phyloP scores from a whole-genome alignment of 2,113 vertebrate genomes.

The Ophthalmolycus amberensis region DNA sequence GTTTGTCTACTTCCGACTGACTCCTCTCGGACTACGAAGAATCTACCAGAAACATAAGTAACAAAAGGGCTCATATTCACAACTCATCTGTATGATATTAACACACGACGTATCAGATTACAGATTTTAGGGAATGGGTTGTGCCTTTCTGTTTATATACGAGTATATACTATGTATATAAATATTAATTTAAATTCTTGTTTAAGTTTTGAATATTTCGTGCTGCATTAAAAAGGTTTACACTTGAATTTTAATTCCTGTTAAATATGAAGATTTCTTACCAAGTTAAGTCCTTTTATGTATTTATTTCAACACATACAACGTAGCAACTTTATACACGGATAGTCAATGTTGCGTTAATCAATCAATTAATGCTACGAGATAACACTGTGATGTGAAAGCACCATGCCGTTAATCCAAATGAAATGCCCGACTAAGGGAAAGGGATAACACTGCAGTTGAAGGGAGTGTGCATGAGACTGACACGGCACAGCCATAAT shows the following conservation, averaged over 20 bases:
- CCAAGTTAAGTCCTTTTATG: too few species aligned
- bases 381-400: background rate
- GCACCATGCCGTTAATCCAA: background rate
- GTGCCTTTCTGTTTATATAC: slow-evolving; percentile 23
- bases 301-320: too few species aligned
- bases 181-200: too few species aligned
- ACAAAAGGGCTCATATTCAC: slow-evolving; percentile 21
- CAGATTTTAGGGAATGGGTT: slow-evolving; percentile 61
- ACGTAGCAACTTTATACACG: too few species aligned
- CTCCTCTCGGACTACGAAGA: background rate
- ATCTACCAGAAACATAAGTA: background rate
- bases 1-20: too few species aligned
- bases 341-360: background rate
- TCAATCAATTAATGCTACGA: background rate
- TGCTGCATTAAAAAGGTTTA: too few species aligned
- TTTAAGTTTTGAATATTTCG: too few species aligned
- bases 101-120: slow-evolving; percentile 67
- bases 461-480: background rate
- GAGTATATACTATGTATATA: too few species aligned
- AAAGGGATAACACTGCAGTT: background rate
- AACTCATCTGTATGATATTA: slow-evolving; percentile 53
- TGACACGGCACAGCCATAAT: background rate
- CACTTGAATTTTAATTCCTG: too few species aligned
- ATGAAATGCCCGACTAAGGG: background rate
- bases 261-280: too few species aligned